Evolutionary conservation across 2,888 invertebrate species (phyloP), one percentile per base, ranked within the genome.

Genomic region (Piscicola geometra): DNA sequence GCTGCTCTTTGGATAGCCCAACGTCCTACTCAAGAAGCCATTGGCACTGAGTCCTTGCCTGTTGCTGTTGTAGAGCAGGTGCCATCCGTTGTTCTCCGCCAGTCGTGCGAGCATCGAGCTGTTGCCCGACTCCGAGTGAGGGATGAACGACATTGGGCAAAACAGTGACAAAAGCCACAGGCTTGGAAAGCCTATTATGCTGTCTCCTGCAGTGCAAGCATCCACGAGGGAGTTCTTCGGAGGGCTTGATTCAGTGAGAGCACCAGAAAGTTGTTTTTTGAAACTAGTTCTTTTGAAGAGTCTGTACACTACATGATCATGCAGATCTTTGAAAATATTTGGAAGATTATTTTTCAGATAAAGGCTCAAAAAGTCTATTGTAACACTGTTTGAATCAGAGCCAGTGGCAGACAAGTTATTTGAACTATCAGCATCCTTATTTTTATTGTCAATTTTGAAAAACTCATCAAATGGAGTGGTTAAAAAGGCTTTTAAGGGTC

Each of bases 41-140:
- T 94, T 94, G 76, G 91, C 89, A 35, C 93, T 94, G n/a, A 91
- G 87, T 0, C 94, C 95, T 86, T 93, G 92, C 77, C 92, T 90
- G 81, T 90, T 89, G 75, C 93, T 92, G 82, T 91, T 90, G 87
- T 94, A 95, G 73, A 95, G 87, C 78, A 91, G 36, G 33, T 76
- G 74, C 78, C 78, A 78, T 28, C 75, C 75, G 30, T 73, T 60
- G 3, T 64, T 32, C 52, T 73, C 73, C 1, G 64, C 32, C 28
- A 25, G 64, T 60, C 64, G 60, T 9, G 73, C 47, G 64, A 73
- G 41, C 33, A 35, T 73, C 2, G 73, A 64, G 64, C 32, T 28
- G 60, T 33, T 73, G 5, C 73, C 73, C 1, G 56, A 18, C 1
- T 73, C 64, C n/a, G 73, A 73, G 1, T 60, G 41, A 33, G 73